Evolutionary conservation across 1,140 invertebrate species (phyloP).

Genomic region (Scaptomyza pallida): DNA sequence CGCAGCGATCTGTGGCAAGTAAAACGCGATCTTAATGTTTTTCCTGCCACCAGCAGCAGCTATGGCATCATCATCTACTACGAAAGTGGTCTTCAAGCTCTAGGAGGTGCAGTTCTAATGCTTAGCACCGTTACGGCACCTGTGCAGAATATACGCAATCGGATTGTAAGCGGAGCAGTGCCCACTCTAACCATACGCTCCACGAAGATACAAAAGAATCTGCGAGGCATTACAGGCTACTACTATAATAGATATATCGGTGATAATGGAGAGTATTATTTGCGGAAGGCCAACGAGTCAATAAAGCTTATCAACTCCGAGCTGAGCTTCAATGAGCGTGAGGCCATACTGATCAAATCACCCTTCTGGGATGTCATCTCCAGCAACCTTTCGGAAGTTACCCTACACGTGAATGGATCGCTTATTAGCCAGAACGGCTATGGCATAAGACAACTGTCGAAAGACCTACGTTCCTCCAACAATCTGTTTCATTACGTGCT

Average conservation of each 20-base stretch:
- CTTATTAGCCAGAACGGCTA: conserved; percentile 93
- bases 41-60: conserved; percentile 93
- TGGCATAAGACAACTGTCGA: conserved; percentile 93
- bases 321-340: conserved; percentile 90
- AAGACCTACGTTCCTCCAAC: conserved; percentile 95
- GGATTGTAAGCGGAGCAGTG: conserved; percentile 90
- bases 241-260: conserved; percentile 96
- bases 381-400: conserved; percentile 93
- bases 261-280: conserved; percentile 92
- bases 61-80: conserved; percentile 93
- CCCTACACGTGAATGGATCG: conserved; percentile 93
- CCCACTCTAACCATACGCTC: conserved; percentile 89
- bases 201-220: conserved; percentile 91
- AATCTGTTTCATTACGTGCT: conserved; percentile 97
- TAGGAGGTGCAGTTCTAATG: conserved; percentile 93
- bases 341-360: conserved; percentile 92
- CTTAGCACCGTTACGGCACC: conserved; percentile 90
- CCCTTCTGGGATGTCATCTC: conserved; percentile 92
- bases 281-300: conserved; percentile 94
- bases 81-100: conserved; percentile 89
- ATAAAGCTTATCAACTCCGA: conserved; percentile 92
- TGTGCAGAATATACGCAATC: conserved; percentile 88
- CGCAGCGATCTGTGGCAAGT: conserved; percentile 90
- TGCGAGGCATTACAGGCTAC: conserved; percentile 91
- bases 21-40: conserved; percentile 91